phyloP scores from a whole-genome alignment of 92 coral and sea anemone species.

The Virgularia gustaviana region DNA sequence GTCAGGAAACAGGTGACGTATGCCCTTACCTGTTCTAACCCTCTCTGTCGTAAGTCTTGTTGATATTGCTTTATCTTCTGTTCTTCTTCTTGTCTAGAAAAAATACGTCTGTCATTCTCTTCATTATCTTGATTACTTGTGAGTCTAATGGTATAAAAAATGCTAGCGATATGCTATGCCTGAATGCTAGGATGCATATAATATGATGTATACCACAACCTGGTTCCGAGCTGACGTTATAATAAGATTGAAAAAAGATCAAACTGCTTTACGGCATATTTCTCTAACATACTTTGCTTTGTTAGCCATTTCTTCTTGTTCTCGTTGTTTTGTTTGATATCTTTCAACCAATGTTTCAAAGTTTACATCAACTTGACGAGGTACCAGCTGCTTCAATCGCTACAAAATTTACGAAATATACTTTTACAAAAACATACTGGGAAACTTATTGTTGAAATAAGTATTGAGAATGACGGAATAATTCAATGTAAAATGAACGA shows the following conservation, averaged over 20 bases:
- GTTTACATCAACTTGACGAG: conserved; percentile 90
- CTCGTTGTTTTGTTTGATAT: conserved; percentile 85
- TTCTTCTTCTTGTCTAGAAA: conserved; percentile 78
- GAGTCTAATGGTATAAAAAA: no score
- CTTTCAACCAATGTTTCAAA: conserved; percentile 85
- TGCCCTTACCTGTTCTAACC: conserved; percentile 73
- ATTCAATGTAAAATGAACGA: no score
- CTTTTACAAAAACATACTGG: not conserved
- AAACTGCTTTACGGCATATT: no score
- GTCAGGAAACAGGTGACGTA: not conserved
- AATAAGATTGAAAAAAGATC: not conserved
- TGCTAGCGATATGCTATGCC: no score
- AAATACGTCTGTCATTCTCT: not conserved
- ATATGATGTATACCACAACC: no score
- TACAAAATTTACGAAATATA: conserved; percentile 26
- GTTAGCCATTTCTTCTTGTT: conserved; percentile 88
- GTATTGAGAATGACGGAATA: no score
- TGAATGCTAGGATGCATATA: no score
- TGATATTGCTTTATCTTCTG: conserved; percentile 74
- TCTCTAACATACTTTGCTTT: conserved; percentile 64
- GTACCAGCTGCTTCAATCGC: conserved; percentile 92
- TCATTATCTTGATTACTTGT: not conserved
- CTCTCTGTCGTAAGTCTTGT: conserved; percentile 76
- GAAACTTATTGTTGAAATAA: not conserved
- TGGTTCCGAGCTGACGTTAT: no score